Base-by-base conservation (phyloP, 2,888 invertebrate genomes). In the Scaptomyza polygonia region DNA sequence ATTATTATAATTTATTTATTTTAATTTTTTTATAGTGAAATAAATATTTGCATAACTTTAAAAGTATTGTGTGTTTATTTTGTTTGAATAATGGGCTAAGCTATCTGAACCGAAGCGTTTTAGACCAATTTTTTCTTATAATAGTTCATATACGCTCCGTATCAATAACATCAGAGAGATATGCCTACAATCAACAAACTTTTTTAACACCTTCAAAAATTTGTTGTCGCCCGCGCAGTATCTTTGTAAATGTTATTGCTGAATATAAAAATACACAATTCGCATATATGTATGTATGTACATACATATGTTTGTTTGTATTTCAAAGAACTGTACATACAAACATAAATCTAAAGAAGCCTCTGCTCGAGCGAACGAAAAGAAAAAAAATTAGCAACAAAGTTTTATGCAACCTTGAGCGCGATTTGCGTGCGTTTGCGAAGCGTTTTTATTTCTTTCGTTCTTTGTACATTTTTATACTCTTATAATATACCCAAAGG, bases 311-410 rank as follows among this genome's bases (percentile, higher is more conserved):
- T 12, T 12, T 11, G 8, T 32, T 8, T 18, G 2, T 8, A 48
- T 9, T 5, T 21, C 18, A 14, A 1, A 39, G 16, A 39, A 16
- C 16, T 36, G 11, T 11, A 29, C 6, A 11, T 47, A 32, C 7
- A n/a, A 30, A 29, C 14, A 9, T 16, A n/a, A 16, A 29, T 40
- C 6, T 16, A 32, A 27, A 32, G 29, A 34, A 45, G 39, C 63
- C 36, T 16, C 44, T 32, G 16, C 48, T 39, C 57, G 18, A 30
- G 39, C 58, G 39, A 71, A 70, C n/a, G n/a, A n/a, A n/a, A n/a
- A n/a, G n/a, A n/a, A 54, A 71, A 71, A 71, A 71, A 71, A 61
- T 67, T 48, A 68, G 56, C 62, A 67, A 47, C 67, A 59, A 70
- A 52, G 52, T 67, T 48, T 44, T 49, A n/a, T 59, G 36, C 55